Conservation (phyloP, 2,113 vertebrate species). For the Casuarius casuarius region DNA sequence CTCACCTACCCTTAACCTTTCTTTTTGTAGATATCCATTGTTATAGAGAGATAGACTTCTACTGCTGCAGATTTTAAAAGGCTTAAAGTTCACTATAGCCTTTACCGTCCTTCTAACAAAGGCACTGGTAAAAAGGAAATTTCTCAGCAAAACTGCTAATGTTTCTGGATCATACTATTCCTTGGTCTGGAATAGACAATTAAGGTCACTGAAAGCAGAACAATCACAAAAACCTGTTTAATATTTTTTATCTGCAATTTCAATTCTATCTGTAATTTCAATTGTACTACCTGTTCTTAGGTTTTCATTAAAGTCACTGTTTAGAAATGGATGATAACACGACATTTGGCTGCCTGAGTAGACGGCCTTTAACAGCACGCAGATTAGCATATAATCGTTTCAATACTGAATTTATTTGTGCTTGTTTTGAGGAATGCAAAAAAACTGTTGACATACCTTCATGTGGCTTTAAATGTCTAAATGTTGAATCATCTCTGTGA, state of each 20-base stretch:
- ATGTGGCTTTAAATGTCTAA: neutral
- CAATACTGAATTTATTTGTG: neutral
- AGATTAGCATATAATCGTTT: neutral
- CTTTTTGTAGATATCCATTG: neutral
- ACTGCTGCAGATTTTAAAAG: conserved; percentile 7
- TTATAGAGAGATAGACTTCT: neutral
- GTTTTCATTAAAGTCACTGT: neutral
- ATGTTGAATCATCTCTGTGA: neutral
- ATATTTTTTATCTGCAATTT: neutral
- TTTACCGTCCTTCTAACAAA: neutral
- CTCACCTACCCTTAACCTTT: neutral
- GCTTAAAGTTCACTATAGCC: neutral
- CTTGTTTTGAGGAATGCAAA: neutral
- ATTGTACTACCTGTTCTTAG: neutral
- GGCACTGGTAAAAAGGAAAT: neutral
- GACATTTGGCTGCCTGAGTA: neutral
- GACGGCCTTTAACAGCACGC: neutral
- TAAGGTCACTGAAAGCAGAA: neutral
- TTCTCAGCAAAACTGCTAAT: neutral
- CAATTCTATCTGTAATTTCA: neutral
- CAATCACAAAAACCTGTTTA: neutral
- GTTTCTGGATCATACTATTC: neutral
- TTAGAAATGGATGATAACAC: neutral
- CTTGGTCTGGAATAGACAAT: neutral
- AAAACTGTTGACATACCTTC: neutral